Evolutionary conservation across 1,140 invertebrate genomes (phyloP), one percentile per base, ranked within the genome.

Genomic region (Anthonomus grandis): DNA sequence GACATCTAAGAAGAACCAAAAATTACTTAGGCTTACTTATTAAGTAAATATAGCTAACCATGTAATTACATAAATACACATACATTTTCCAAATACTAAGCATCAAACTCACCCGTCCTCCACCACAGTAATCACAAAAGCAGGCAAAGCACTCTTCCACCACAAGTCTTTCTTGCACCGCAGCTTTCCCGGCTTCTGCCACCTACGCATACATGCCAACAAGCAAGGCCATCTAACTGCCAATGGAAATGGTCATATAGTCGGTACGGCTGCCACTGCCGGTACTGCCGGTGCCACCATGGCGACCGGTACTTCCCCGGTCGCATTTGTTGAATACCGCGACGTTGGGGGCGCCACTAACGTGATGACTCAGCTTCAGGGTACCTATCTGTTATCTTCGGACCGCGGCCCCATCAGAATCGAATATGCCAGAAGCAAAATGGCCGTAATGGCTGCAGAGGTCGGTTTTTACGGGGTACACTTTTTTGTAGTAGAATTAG

Each of bases 361-460:
- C 69, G 94, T 93, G 66, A 89, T 97, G 86, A 83, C 86, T 66
- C 83, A 89, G 67, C 86, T 98, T 64, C 93, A 97, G 78, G 95
- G 94, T 73, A 91, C 91, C 73, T 90, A 94, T 75, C 85, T 97
- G 62, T 84, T 93, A 71, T 94, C 92, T 74, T 96, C 93, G 57
- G 95, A 97, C 74, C 85, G 90, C 65, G 93, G 93, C 69, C 91
- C 93, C 72, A 95, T 98, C 76, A 87, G 94, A 76, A 95, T 97
- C 76, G 95, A 98, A 83, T 97, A 93, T 82, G 95, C 95, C 75
- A 94, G 95, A 82, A 94, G 90, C 79, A 96, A 96, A 85, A 97
- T 97, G 94, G 83, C 81, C 70, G 8, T n/a, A 8, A 96, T 97
- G 94, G 61, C 70, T 63, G 83, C 83, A 59, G 90, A 92, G 80